These are phyloP conservation scores for Leucophora obtusa DNA, from an alignment of 2,888 invertebrate genomes.

Conservation along the genomic window DNA sequence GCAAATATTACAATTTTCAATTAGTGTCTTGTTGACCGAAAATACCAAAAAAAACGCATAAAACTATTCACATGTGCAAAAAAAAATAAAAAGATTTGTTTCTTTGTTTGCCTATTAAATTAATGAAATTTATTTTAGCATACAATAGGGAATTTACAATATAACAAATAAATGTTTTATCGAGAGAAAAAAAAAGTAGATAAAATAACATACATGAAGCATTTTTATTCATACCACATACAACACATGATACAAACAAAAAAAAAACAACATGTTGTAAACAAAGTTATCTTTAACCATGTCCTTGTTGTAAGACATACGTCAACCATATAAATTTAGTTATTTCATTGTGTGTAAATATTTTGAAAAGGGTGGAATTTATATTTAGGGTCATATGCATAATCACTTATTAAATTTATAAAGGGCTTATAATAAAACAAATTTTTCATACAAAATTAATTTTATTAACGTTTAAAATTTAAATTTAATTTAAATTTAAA, in stretches of 20 bases:
- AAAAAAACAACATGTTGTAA: slow-evolving; percentile 52
- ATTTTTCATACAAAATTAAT: no score
- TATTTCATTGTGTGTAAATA: neutral
- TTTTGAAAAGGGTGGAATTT: neutral
- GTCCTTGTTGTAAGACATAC: slow-evolving; percentile 38
- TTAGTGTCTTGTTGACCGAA: neutral
- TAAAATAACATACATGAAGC: slow-evolving; percentile 2
- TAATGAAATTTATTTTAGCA: slow-evolving; percentile 63
- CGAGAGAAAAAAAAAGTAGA: neutral
- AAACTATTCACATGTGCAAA: neutral
- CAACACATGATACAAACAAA: slow-evolving; percentile 25
- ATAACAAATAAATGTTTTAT: slow-evolving; percentile 49
- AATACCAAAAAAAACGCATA: slow-evolving; percentile 10
- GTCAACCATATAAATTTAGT: neutral
- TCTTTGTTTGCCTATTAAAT: slow-evolving; percentile 57
- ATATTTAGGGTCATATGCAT: no score
- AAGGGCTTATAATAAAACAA: no score
- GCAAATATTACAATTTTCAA: neutral
- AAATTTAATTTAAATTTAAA: no score
- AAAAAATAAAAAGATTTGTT: slow-evolving; percentile 44
- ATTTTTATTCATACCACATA: slow-evolving; percentile 34
- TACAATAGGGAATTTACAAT: slow-evolving; percentile 58
- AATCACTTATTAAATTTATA: no score
- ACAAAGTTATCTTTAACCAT: slow-evolving; percentile 45
- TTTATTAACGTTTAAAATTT: no score